phyloP scores from a whole-genome alignment of 2,113 vertebrate species.

The Prionailurus bengalensis region DNA sequence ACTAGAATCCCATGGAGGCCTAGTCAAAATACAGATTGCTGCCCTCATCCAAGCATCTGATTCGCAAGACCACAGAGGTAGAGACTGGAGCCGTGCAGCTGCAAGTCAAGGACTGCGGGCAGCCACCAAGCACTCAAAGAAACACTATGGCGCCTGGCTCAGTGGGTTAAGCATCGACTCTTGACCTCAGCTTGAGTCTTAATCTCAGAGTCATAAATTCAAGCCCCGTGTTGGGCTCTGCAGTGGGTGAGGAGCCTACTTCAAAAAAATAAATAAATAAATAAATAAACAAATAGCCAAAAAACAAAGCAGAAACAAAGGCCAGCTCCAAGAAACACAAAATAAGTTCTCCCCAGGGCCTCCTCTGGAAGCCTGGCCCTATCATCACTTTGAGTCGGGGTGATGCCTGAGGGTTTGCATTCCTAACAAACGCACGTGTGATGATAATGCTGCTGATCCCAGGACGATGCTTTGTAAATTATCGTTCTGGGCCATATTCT shows the following conservation, averaged over 20 bases:
- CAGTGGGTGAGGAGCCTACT: no score
- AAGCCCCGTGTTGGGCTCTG: no score
- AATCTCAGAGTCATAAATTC: no score
- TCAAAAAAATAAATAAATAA: no score
- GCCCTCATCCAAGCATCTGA: not conserved
- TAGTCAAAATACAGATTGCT: not conserved
- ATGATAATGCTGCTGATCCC: not conserved
- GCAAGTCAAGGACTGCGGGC: not conserved
- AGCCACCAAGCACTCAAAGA: not conserved
- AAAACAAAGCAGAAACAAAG: no score
- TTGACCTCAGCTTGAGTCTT: no score
- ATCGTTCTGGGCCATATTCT: not conserved
- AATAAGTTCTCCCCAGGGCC: not conserved
- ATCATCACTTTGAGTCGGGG: not conserved
- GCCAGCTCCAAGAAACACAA: not conserved
- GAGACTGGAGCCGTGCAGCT: not conserved
- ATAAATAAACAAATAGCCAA: no score
- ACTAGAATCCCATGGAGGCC: not conserved
- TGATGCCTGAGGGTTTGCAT: not conserved
- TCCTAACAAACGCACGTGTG: not conserved
- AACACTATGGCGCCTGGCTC: no score
- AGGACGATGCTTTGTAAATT: not conserved
- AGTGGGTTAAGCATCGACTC: no score
- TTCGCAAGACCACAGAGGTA: not conserved
- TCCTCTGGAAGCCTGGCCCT: not conserved